phyloP scores from a whole-genome alignment of 2,888 invertebrate genomes.

The Eulithis prunata region DNA sequence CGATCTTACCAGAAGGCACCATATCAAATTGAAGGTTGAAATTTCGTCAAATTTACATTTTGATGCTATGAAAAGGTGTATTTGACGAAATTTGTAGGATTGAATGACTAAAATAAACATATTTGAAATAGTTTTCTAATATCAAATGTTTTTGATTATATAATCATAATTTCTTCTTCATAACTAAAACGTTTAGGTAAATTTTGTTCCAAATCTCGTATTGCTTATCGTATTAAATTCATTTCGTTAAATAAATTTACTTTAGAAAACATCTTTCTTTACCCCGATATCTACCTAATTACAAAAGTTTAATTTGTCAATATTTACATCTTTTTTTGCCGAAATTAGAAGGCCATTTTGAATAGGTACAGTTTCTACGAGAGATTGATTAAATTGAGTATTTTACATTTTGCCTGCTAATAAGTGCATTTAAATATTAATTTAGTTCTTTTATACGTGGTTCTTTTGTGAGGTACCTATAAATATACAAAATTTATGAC shows the following conservation, averaged over 20 bases:
- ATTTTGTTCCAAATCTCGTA: constrained; percentile 22
- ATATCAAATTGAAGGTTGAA: too few relatives aligned
- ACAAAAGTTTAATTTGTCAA: constrained; percentile 42
- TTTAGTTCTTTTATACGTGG: constrained; percentile 13
- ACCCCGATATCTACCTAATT: constrained; percentile 24
- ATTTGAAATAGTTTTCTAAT: neutral
- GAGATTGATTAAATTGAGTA: constrained; percentile 32
- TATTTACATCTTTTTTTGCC: constrained; percentile 56
- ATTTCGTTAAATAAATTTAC: constrained; percentile 30
- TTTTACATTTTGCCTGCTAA: constrained; percentile 7
- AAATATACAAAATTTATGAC: constrained; percentile 17
- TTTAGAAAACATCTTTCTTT: constrained; percentile 24
- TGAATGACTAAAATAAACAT: too few relatives aligned
- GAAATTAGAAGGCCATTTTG: constrained; percentile 57
- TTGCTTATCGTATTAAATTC: constrained; percentile 38
- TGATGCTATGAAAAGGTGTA: too few relatives aligned
- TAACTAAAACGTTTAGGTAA: constrained; percentile 5
- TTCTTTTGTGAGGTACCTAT: constrained; percentile 6
- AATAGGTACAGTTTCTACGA: constrained; percentile 54
- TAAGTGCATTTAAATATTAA: constrained; percentile 17
- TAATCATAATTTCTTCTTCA: constrained; percentile 1
- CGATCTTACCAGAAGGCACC: too few relatives aligned
- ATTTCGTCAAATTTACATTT: too few relatives aligned
- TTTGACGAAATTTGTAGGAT: too few relatives aligned
- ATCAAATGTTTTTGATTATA: neutral